Percentiles rank a stretch among this genome's conserved stretches.
phyloP scores from a whole-genome alignment of 2,113 vertebrate genomes.

The Notechis scutatus region DNA sequence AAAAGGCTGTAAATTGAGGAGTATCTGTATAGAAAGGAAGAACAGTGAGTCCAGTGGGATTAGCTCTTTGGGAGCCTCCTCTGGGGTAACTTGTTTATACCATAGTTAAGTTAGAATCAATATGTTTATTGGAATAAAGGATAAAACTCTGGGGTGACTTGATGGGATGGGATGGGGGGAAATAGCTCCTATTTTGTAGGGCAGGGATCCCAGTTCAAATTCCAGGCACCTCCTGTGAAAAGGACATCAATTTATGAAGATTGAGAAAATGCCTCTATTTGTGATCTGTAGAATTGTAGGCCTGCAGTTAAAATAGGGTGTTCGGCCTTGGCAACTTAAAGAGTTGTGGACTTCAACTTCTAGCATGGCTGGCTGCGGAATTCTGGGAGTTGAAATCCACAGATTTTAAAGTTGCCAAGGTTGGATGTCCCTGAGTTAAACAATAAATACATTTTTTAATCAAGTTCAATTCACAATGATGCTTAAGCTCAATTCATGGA shows the following conservation, averaged over 20 bases:
- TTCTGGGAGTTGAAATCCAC: neutral
- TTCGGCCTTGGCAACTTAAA: neutral
- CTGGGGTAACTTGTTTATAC: neutral
- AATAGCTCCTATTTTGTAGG: neutral
- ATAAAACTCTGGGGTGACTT: neutral
- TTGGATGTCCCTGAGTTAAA: neutral
- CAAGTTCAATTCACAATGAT: neutral
- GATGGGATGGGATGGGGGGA: neutral
- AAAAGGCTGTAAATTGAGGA: neutral
- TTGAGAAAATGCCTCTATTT: neutral
- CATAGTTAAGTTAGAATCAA: neutral
- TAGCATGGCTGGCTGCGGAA: too few relatives aligned
- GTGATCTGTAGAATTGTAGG: neutral
- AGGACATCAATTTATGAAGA: neutral
- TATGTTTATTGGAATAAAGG: neutral
- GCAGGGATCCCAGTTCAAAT: neutral
- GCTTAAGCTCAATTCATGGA: neutral
- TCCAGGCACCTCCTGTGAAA: neutral
- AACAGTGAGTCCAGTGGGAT: neutral
- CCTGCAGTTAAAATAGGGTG: neutral
- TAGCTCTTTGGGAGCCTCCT: neutral
- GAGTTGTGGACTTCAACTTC: neutral
- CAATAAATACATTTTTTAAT: neutral
- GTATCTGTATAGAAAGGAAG: neutral
- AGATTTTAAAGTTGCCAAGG: neutral